Percentiles rank a stretch among this genome's conserved stretches.
Evolutionary conservation across 2,888 invertebrate genomes (phyloP).

Genomic region (Sphaerophoria taeniata): DNA sequence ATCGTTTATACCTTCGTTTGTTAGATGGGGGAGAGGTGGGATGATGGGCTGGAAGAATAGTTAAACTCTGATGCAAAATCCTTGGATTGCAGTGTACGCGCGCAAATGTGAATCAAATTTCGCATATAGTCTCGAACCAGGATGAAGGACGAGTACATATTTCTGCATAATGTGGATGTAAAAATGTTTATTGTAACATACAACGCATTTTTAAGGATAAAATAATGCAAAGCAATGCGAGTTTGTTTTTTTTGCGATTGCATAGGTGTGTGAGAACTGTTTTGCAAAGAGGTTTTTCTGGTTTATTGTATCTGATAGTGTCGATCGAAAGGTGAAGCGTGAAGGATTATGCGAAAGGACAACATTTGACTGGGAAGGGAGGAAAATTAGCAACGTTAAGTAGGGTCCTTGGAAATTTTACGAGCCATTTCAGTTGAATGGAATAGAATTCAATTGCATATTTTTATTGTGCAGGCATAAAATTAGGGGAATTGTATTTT

Average conservation of each 20-base stretch:
- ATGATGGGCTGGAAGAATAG: not conserved
- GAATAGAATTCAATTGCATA: not conserved
- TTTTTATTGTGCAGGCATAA: no score
- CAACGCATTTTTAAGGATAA: conserved; percentile 28
- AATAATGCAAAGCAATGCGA: not conserved
- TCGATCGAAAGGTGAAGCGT: conserved; percentile 29
- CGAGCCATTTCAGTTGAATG: not conserved
- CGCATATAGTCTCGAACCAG: conserved; percentile 13
- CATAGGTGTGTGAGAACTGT: not conserved
- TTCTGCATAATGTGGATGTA: not conserved
- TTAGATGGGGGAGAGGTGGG: conserved; percentile 2
- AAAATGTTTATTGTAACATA: conserved; percentile 19
- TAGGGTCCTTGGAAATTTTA: conserved; percentile 18
- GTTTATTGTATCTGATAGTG: not conserved
- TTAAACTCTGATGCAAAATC: not conserved
- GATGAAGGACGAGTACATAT: conserved; percentile 11
- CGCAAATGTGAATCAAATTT: conserved; percentile 40
- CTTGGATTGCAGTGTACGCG: conserved; percentile 43
- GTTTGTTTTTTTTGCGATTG: not conserved
- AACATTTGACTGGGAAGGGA: not conserved
- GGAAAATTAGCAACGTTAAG: not conserved
- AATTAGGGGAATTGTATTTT: no score
- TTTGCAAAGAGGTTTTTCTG: not conserved
- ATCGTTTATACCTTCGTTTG: no score
- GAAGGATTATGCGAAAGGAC: conserved; percentile 19